Evolutionary conservation across 2,113 vertebrate genomes (phyloP).

Genomic region (Sisor rabdophorus): DNA sequence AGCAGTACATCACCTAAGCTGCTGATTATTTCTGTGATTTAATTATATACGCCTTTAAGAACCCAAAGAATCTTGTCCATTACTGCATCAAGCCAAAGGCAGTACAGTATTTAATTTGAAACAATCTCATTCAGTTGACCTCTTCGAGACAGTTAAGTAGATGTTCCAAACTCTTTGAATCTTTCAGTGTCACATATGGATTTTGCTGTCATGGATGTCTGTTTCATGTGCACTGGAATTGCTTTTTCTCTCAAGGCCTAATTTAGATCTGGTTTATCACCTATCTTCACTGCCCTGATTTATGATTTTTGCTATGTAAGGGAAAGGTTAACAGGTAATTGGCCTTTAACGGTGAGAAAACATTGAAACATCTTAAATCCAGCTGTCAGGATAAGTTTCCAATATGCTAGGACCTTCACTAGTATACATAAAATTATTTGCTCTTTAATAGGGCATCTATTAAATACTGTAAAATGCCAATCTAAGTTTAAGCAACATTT

Average conservation of each 20-base stretch:
- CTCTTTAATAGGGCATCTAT: no score
- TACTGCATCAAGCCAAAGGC: slow-evolving; percentile 23
- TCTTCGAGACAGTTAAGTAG: not conserved
- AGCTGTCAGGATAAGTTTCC: slow-evolving; percentile 4
- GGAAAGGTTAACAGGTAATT: slow-evolving; percentile 41
- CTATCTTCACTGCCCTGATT: slow-evolving; percentile 49
- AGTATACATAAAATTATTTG: no score
- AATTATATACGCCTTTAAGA: slow-evolving; percentile 49
- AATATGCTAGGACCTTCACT: not conserved
- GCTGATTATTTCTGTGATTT: slow-evolving; percentile 2
- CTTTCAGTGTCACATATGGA: slow-evolving; percentile 39
- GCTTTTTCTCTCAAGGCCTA: slow-evolving; percentile 41
- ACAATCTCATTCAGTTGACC: not conserved
- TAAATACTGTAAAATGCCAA: no score
- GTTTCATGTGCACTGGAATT: slow-evolving; percentile 25
- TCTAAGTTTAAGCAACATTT: no score
- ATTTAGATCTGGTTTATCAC: slow-evolving; percentile 54
- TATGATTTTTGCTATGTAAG: slow-evolving; percentile 35
- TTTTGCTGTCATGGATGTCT: slow-evolving; percentile 41
- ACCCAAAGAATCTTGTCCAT: slow-evolving; percentile 40
- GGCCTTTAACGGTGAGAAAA: slow-evolving; percentile 33
- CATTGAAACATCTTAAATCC: slow-evolving; percentile 31
- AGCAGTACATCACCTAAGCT: not conserved
- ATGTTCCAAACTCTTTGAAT: slow-evolving; percentile 8
- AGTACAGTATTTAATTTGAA: not conserved